Conservation (phyloP, 2,113 vertebrate species). For the Megaceryle torquata region DNA sequence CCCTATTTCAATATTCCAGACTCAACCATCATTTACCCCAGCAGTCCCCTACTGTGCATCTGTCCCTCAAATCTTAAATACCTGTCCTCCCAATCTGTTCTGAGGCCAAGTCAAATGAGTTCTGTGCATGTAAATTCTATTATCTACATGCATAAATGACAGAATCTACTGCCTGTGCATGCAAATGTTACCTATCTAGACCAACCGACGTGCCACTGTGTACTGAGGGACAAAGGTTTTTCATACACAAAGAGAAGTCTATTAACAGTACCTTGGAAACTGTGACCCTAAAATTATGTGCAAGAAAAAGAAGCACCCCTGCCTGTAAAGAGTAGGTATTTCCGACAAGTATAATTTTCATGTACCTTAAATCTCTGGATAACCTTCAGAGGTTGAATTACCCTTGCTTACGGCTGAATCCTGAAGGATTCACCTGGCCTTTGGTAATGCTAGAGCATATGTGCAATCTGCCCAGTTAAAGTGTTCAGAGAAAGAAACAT, state of each 20-base stretch:
- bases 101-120: constrained; percentile 35
- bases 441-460: neutral
- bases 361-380: constrained; percentile 8
- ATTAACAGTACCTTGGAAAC: neutral
- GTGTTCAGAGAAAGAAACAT: neutral
- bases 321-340: neutral
- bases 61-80: constrained; percentile 56
- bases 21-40: constrained; percentile 13
- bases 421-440: constrained; percentile 3
- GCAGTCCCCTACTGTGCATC: constrained; percentile 32
- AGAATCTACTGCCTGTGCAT: constrained; percentile 44
- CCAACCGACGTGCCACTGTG: neutral
- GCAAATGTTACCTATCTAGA: constrained; percentile 11
- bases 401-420: neutral
- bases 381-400: constrained; percentile 20
- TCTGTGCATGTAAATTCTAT: constrained; percentile 60
- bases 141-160: constrained; percentile 57
- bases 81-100: constrained; percentile 58
- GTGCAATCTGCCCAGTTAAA: neutral
- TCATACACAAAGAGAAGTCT: neutral
- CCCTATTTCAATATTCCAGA: constrained; percentile 40
- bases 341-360: neutral
- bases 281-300: neutral
- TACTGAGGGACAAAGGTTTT: neutral
- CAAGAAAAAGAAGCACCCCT: neutral